These are phyloP conservation scores for Empis stercorea DNA, from an alignment of 2,888 invertebrate species.

Conservation along the genomic window DNA sequence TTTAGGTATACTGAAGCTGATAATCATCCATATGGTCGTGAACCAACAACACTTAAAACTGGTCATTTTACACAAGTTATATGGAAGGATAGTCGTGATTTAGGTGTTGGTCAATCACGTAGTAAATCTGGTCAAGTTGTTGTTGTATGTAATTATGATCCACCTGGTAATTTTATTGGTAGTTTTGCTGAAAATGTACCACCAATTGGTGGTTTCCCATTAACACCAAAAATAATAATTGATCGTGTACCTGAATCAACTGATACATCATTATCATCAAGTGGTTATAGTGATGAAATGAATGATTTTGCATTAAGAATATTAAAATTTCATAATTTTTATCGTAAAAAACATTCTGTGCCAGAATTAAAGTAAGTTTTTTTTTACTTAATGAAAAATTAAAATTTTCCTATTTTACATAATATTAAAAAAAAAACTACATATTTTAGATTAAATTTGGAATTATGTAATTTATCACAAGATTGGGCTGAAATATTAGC, in stretches of 20 bases:
- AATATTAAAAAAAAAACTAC: too few species aligned
- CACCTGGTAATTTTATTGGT: slow-evolving; percentile 76
- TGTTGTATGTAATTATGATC: slow-evolving; percentile 79
- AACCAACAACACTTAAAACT: slow-evolving; percentile 49
- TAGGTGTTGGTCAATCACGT: slow-evolving; percentile 61
- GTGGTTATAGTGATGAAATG: slow-evolving; percentile 19
- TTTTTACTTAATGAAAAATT: background rate
- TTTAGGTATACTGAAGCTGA: slow-evolving; percentile 47
- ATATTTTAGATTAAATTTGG: slow-evolving; percentile 45
- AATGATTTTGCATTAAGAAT: slow-evolving; percentile 38
- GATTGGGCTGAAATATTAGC: slow-evolving; percentile 61
- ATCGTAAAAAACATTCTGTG: slow-evolving; percentile 44
- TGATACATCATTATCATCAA: slow-evolving; percentile 17
- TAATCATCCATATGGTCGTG: slow-evolving; percentile 47
- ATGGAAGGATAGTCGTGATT: slow-evolving; percentile 59
- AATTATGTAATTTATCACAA: slow-evolving; percentile 50
- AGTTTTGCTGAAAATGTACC: slow-evolving; percentile 61
- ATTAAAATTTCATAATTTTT: slow-evolving; percentile 47
- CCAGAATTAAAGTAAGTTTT: slow-evolving; percentile 39
- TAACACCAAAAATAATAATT: slow-evolving; percentile 18
- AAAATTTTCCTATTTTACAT: background rate
- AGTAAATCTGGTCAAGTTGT: slow-evolving; percentile 59
- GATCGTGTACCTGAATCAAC: slow-evolving; percentile 18
- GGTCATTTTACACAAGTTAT: slow-evolving; percentile 75
- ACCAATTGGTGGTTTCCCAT: slow-evolving; percentile 38